Base-by-base conservation (phyloP, 2,888 invertebrate species). In the Xanthostigma xanthostigma region DNA sequence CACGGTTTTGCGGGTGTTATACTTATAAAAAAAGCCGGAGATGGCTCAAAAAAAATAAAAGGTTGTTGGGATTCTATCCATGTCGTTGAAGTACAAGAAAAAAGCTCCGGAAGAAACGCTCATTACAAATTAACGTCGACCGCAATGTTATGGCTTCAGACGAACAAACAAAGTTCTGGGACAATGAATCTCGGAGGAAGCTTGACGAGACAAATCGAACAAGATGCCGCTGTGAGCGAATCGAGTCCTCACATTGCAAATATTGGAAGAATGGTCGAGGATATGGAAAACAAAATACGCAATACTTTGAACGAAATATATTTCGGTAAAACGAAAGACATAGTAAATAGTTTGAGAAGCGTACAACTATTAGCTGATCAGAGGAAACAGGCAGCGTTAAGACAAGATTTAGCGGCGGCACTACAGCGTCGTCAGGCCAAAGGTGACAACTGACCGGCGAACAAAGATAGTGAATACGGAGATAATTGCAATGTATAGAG, bases 21-120 rank as follows among this genome's bases (percentile, higher is more conserved):
- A 63, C 75, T 99, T 59, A 97, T 99, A 60, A 98, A 98, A 69
- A 98, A 99, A 70, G 94, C 93, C 1, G 97, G 96, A 0, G 96
- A 97, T 68, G 96, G 96, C 12, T 94, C 94, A 38, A 94, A 92
- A 70, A 95, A 93, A 71, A 97, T 97, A 59, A 47, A 47, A 42
- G 47, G 98, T 1, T 97, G 97, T 68, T 99, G 98, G 98, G 98
- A 98, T 66, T 97, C 97, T 2, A 95, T 98, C 62, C 98, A 99
- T 64, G 98, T 99, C 0, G 92, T 98, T 12, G 98, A 99, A 71
- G 96, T 98, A 1, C 91, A 92, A 64, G 95, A 96, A 66, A 96
- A 96, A 69, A 84, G 91, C 44, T 87, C 86, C 27, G 95, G 95
- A 0, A 78, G 93, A 48, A 88, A 83, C 58, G 96, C 96, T 27